These are phyloP conservation scores for Drosophila lacicola DNA, from an alignment of 2,888 invertebrate species.

Conservation along the genomic window DNA sequence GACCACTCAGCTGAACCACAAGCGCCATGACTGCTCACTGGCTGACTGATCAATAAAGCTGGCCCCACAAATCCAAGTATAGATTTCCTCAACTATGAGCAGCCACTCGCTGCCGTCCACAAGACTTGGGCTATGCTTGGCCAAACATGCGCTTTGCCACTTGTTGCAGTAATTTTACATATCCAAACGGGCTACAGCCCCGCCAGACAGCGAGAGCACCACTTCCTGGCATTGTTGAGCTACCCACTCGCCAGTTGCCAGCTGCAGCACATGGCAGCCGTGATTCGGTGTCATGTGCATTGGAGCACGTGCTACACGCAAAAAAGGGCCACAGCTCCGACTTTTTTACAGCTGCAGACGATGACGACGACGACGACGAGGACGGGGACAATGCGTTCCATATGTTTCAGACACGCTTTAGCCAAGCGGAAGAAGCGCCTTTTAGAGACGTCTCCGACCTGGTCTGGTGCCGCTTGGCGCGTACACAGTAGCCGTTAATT, in stretches of 20 bases:
- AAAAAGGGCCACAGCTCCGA: slow-evolving; percentile 6
- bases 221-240: slow-evolving; percentile 52
- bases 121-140: too few species aligned
- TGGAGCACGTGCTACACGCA: slow-evolving; percentile 76
- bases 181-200: too few species aligned
- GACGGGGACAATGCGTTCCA: slow-evolving; percentile 37
- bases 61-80: slow-evolving; percentile 8
- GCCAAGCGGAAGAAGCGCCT: slow-evolving; percentile 79
- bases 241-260: slow-evolving; percentile 4
- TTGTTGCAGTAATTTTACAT: too few species aligned
- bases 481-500: slow-evolving; percentile 78
- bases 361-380: too few species aligned
- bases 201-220: neutral
- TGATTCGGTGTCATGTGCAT: slow-evolving; percentile 78
- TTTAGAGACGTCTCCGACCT: slow-evolving; percentile 19
- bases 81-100: slow-evolving; percentile 1
- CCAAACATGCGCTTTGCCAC: too few species aligned
- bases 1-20: slow-evolving; percentile 27
- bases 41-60: slow-evolving; percentile 42
- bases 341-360: too few species aligned
- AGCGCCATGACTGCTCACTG: slow-evolving; percentile 46
- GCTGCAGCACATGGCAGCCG: slow-evolving; percentile 34
- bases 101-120: too few species aligned
- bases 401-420: slow-evolving; percentile 80
- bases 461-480: slow-evolving; percentile 45